A percentile compares a stretch with the other conserved stretches of the same genome.
These are phyloP conservation scores for Sinosuthora webbiana DNA, from an alignment of 2,113 vertebrate species.

Conservation along the genomic window DNA sequence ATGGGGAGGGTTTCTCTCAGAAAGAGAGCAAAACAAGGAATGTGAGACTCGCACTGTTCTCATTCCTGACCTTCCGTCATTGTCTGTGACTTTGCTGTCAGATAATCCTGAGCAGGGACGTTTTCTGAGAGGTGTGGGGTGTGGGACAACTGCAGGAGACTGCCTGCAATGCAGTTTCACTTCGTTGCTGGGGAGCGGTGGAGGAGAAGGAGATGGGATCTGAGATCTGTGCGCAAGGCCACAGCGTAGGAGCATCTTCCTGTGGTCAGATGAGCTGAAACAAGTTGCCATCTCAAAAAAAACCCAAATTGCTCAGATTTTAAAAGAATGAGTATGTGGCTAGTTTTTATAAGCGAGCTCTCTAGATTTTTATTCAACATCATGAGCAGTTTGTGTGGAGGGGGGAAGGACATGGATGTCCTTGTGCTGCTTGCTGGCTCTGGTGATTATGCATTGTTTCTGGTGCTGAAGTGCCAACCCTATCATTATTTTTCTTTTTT, in stretches of 20 bases:
- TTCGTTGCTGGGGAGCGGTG: not conserved
- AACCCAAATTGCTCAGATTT: not conserved
- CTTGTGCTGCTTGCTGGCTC: too few relatives aligned
- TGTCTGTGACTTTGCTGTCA: not conserved
- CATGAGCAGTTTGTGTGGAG: not conserved
- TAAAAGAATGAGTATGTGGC: not conserved
- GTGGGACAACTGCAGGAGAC: not conserved
- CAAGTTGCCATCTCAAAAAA: not conserved
- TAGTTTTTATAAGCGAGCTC: not conserved
- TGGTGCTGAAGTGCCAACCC: too few relatives aligned
- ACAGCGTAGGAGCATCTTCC: not conserved
- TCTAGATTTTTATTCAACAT: not conserved
- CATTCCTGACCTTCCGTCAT: not conserved
- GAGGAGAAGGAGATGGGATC: not conserved
- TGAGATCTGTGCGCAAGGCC: accelerated
- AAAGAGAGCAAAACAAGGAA: not conserved
- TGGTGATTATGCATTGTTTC: too few relatives aligned
- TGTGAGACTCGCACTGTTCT: accelerated
- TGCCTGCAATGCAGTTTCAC: accelerated
- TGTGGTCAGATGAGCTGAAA: not conserved
- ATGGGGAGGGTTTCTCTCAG: not conserved
- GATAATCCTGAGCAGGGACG: accelerated
- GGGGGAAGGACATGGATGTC: too few relatives aligned
- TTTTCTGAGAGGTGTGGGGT: accelerated
- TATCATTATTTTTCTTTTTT: too few relatives aligned